These are phyloP conservation scores for Caranx melampygus DNA, from an alignment of 2,113 vertebrate species.

Conservation along the genomic window DNA sequence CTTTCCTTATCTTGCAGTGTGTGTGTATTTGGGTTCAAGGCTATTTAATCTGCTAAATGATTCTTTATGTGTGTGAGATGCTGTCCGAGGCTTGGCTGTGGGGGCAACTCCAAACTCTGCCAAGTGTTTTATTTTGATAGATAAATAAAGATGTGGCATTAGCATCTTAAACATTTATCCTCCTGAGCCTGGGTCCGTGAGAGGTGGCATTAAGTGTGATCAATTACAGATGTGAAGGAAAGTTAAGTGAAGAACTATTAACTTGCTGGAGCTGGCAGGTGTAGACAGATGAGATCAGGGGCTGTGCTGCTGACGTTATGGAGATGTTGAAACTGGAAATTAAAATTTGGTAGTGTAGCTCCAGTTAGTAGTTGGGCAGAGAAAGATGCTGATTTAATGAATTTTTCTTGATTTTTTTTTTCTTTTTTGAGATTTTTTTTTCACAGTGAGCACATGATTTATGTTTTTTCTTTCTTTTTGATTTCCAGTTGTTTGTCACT, in stretches of 20 bases:
- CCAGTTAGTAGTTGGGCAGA: neutral
- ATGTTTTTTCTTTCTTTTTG: neutral
- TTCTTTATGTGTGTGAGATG: neutral
- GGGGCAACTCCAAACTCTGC: neutral
- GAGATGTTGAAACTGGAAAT: neutral
- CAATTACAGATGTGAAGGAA: neutral
- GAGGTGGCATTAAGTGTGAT: constrained; percentile 20
- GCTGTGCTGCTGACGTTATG: neutral
- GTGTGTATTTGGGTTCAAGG: constrained; percentile 9
- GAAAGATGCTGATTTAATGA: neutral
- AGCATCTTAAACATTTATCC: constrained; percentile 30
- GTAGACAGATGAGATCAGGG: neutral
- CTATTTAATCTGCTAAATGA: neutral
- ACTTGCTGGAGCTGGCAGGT: neutral
- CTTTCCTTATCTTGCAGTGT: neutral
- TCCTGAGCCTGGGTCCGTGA: constrained; percentile 5
- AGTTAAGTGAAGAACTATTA: neutral
- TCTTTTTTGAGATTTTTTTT: neutral
- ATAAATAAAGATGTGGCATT: constrained; percentile 28
- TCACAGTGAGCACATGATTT: neutral
- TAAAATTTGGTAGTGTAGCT: neutral
- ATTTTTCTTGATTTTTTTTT: neutral
- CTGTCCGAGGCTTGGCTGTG: neutral
- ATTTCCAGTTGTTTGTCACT: constrained; percentile 34
- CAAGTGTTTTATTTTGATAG: constrained; percentile 42